Base-by-base conservation (phyloP, 2,113 vertebrate genomes). In the Myocastor coypus region DNA sequence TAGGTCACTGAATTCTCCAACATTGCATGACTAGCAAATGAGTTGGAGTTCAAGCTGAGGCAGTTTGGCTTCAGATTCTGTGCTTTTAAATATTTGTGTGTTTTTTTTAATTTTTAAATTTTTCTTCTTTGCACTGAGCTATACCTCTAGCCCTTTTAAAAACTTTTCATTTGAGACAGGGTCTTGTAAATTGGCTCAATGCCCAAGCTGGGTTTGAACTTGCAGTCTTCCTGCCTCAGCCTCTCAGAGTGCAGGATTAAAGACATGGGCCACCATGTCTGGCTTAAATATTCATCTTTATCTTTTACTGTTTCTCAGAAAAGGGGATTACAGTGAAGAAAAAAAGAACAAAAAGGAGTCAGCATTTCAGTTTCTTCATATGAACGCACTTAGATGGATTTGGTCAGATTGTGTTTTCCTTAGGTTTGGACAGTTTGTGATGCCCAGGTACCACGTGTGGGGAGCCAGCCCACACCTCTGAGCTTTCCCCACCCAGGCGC, bases 361-460 rank as follows among this genome's bases (percentile, higher is more conserved):
- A 83, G 16, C 11, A 83, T 92, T 63, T 90, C 59, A 30, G 71
- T 64, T 64, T 95, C 30, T 82, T 91, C 69, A 94, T 34, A 40
- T 64, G 59, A 93, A 37, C 64, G 69, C 3, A 50, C 64, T n/a
- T n/a, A 96, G 80, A 91, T 0, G 80, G 59, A 81, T 69, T 93
- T 87, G 37, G 30, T 94, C 42, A 88, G 34, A 1, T 83, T 94
- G 42, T 68, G n/a, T 82, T 82, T 71, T 26, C 64, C 83, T 81
- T 66, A 87, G 42, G 42, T 37, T 88, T 97, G 82, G 84, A 92
- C 55, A 52, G 61, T 78, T 90, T 84, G 40, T 89, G 17, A 85
- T 91, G 66, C 34, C 66, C 66, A 69, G 66, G 19, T 69, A 34
- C 34, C 66, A 19, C 30, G 14, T 69, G 34, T 68, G 32, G 66